Conservation (phyloP, 1,140 invertebrate genomes). For the Zophobas morio region DNA sequence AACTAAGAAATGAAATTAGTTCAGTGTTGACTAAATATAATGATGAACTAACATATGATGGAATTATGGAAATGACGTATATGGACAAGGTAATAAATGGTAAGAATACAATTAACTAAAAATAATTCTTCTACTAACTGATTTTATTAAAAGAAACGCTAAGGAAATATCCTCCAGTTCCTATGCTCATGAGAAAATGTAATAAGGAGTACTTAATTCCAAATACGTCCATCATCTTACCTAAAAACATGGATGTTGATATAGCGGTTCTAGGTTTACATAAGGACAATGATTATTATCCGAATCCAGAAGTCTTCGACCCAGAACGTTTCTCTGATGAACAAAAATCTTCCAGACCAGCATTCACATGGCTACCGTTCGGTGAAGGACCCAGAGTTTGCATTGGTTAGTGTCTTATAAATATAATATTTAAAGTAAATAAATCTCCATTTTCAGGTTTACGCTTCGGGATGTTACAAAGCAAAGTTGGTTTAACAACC, state of each 20-base stretch:
- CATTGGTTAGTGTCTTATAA: constrained; percentile 65
- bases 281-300: constrained; percentile 72
- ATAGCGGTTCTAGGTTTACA: constrained; percentile 77
- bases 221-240: constrained; percentile 61
- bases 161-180: constrained; percentile 71
- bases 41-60: too few relatives aligned
- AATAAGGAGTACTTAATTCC: constrained; percentile 68
- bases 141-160: constrained; percentile 69
- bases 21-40: too few relatives aligned
- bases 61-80: too few relatives aligned
- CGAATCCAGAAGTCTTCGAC: constrained; percentile 77
- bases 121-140: too few relatives aligned
- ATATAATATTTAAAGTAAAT: constrained; percentile 6
- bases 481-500: constrained; percentile 67
- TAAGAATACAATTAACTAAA: constrained; percentile 58
- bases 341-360: constrained; percentile 61
- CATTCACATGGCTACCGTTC: constrained; percentile 71
- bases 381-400: constrained; percentile 74
- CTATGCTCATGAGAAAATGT: constrained; percentile 69
- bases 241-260: constrained; percentile 73
- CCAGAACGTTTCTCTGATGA: constrained; percentile 78
- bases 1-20: too few relatives aligned
- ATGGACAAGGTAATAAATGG: too few relatives aligned
- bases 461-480: constrained; percentile 68
- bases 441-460: constrained; percentile 68